Conservation (phyloP, 1,140 invertebrate genomes). For the Delia radicum region DNA sequence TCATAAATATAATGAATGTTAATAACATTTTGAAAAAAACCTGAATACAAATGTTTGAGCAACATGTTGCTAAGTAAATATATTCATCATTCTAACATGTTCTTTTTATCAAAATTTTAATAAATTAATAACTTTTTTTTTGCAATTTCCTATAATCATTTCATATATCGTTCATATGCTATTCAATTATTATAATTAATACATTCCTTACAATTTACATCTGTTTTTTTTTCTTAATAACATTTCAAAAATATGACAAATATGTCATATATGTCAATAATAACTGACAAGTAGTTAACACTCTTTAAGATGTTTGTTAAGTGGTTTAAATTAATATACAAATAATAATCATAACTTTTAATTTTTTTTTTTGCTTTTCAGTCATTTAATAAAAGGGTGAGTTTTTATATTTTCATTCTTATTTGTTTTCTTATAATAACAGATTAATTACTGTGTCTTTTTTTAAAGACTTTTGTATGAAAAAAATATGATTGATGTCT, state of each 20-base stretch:
- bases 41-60: too few species aligned
- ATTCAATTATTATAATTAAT: background rate
- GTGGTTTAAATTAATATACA: constrained; percentile 22
- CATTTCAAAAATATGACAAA: constrained; percentile 21
- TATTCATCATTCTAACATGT: too few species aligned
- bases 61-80: too few species aligned
- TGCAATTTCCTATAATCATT: background rate
- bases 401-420: background rate
- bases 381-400: background rate
- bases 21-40: too few species aligned
- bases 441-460: constrained; percentile 20
- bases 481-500: background rate
- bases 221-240: background rate
- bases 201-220: background rate
- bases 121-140: background rate
- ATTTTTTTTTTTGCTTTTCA: background rate
- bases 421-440: constrained; percentile 8
- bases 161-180: background rate
- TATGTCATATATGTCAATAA: constrained; percentile 21
- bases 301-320: constrained; percentile 22
- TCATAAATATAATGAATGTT: too few species aligned
- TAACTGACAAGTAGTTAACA: constrained; percentile 22
- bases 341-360: constrained; percentile 17
- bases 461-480: too few species aligned
- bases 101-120: background rate